These are phyloP conservation scores for Strix aluco DNA, from an alignment of 2,113 vertebrate genomes.

Conservation along the genomic window DNA sequence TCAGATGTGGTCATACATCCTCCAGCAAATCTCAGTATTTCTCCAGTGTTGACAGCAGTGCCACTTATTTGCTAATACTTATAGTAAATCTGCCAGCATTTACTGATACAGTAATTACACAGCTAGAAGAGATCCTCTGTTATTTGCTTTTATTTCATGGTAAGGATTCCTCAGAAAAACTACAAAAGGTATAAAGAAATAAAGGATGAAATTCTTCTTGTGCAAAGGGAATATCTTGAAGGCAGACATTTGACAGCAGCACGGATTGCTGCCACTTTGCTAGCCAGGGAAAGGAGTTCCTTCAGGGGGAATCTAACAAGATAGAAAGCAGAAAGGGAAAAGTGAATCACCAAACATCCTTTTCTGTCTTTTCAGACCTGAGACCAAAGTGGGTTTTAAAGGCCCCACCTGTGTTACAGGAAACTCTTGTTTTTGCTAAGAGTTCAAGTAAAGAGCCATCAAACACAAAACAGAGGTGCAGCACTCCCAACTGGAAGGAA, in stretches of 20 bases:
- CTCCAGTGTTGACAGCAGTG: background rate
- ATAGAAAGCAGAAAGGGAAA: background rate
- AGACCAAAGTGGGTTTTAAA: background rate
- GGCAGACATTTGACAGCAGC: background rate
- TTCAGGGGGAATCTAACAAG: background rate
- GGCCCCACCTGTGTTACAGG: background rate
- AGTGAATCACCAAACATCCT: background rate
- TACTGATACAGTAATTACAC: background rate
- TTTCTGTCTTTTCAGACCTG: slow-evolving; percentile 34
- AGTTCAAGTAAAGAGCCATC: background rate
- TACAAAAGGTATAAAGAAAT: background rate
- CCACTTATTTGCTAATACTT: background rate
- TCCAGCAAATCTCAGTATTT: background rate
- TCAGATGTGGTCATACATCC: background rate
- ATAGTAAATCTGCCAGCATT: background rate
- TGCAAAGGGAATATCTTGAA: background rate
- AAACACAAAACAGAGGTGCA: background rate
- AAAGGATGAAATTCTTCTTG: background rate
- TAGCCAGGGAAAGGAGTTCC: background rate
- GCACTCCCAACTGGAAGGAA: background rate
- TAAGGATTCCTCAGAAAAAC: background rate
- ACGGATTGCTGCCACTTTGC: background rate
- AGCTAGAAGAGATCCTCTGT: background rate
- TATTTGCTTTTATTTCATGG: background rate
- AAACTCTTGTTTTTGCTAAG: background rate